Evolutionary conservation across 2,888 invertebrate species (phyloP).

Genomic region (Volucella bombylans): DNA sequence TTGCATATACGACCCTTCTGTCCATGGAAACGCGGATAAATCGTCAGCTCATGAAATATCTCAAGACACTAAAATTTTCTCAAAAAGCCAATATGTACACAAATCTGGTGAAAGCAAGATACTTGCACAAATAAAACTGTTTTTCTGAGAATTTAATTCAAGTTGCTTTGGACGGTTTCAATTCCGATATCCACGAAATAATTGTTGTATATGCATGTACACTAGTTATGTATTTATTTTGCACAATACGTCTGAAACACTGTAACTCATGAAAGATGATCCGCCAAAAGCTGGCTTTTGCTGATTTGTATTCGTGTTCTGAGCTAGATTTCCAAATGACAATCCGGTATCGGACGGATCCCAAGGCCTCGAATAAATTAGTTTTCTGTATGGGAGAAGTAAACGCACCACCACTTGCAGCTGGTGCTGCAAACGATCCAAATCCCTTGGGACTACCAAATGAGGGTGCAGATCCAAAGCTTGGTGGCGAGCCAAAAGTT

Average conservation of each 20-base stretch:
- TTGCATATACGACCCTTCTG: too few relatives aligned
- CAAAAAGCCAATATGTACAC: too few relatives aligned
- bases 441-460: conserved; percentile 80
- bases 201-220: background rate
- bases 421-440: conserved; percentile 77
- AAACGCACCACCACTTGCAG: conserved; percentile 75
- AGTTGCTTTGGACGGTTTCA: too few relatives aligned
- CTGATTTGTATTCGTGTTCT: conserved; percentile 78
- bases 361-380: conserved; percentile 81
- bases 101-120: too few relatives aligned
- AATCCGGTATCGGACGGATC: conserved; percentile 80
- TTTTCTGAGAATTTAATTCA: too few relatives aligned
- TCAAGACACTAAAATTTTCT: too few relatives aligned
- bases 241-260: conserved; percentile 37
- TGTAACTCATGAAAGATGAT: conserved; percentile 67
- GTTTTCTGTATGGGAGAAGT: conserved; percentile 77
- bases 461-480: conserved; percentile 80
- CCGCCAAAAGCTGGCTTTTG: conserved; percentile 81
- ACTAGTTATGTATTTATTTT: conserved; percentile 31
- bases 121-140: too few relatives aligned
- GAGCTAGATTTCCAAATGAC: conserved; percentile 82
- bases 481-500: conserved; percentile 80
- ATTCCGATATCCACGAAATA: too few relatives aligned
- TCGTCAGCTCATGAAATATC: too few relatives aligned
- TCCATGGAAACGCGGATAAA: too few relatives aligned